Conservation (phyloP, 2,113 vertebrate species). For the Pycnonotus jocosus region DNA sequence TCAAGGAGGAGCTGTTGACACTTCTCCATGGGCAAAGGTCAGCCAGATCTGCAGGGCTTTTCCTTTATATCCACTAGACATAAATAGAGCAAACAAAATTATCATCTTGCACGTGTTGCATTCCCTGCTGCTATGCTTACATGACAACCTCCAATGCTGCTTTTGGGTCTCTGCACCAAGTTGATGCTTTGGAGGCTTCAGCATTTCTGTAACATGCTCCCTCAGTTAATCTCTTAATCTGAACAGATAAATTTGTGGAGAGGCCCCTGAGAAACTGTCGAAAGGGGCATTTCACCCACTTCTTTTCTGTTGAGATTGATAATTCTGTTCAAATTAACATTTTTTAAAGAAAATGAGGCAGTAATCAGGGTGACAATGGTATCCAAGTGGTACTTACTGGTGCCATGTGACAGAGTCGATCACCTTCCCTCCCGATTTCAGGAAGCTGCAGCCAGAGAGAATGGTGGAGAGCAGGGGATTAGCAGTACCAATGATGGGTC, state of each 20-base stretch:
- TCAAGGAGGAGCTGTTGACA: background rate
- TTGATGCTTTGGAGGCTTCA: background rate
- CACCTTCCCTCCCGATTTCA: slow-evolving; percentile 77
- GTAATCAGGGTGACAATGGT: background rate
- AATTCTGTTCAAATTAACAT: background rate
- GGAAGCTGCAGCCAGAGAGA: slow-evolving; percentile 75
- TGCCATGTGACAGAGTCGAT: slow-evolving; percentile 90
- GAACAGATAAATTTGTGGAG: background rate
- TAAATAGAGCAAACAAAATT: background rate
- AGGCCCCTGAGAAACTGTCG: fast-evolving
- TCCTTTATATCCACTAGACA: background rate
- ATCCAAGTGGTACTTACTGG: slow-evolving; percentile 84
- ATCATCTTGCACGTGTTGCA: fast-evolving
- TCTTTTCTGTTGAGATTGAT: background rate
- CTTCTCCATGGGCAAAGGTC: background rate
- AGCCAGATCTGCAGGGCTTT: background rate
- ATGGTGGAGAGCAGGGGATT: background rate
- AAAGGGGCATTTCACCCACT: background rate
- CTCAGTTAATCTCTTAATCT: background rate
- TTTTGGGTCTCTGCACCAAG: background rate
- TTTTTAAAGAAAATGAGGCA: background rate
- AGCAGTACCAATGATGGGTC: fast-evolving
- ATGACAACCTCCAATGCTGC: fast-evolving
- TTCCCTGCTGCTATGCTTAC: background rate
- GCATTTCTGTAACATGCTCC: fast-evolving